phyloP scores from a whole-genome alignment of 2,888 invertebrate species.

The Archips crataeganus region DNA sequence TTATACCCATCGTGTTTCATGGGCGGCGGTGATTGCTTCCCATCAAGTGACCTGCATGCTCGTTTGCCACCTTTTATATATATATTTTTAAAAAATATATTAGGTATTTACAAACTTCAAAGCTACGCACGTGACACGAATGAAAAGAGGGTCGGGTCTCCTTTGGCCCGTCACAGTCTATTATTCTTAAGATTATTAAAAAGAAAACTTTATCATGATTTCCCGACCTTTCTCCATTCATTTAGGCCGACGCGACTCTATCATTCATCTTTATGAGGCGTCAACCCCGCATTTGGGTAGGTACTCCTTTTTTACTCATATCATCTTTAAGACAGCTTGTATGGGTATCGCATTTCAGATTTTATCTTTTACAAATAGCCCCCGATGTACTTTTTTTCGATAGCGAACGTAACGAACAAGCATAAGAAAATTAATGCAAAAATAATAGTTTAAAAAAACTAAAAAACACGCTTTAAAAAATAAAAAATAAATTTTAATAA shows the following conservation, averaged over 20 bases:
- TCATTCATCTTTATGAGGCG: neutral
- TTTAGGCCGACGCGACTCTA: neutral
- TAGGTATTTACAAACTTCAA: neutral
- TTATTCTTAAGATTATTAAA: constrained; percentile 5
- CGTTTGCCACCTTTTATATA: no score
- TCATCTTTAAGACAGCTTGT: neutral
- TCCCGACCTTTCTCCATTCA: neutral
- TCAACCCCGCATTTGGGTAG: neutral
- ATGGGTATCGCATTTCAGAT: neutral
- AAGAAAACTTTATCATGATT: constrained; percentile 7
- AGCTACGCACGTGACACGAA: neutral
- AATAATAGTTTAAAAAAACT: no score
- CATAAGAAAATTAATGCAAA: no score
- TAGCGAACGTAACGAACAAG: no score
- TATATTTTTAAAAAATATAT: neutral
- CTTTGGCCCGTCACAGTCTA: neutral
- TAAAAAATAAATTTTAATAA: no score
- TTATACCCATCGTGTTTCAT: no score
- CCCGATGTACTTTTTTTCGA: no score
- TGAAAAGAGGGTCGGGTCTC: neutral
- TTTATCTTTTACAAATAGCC: no score
- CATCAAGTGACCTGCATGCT: no score
- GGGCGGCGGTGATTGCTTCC: no score
- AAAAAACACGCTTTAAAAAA: no score
- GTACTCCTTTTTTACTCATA: no score